Base-by-base conservation (phyloP, 2,113 vertebrate genomes). In the Semnornis frantzii region DNA sequence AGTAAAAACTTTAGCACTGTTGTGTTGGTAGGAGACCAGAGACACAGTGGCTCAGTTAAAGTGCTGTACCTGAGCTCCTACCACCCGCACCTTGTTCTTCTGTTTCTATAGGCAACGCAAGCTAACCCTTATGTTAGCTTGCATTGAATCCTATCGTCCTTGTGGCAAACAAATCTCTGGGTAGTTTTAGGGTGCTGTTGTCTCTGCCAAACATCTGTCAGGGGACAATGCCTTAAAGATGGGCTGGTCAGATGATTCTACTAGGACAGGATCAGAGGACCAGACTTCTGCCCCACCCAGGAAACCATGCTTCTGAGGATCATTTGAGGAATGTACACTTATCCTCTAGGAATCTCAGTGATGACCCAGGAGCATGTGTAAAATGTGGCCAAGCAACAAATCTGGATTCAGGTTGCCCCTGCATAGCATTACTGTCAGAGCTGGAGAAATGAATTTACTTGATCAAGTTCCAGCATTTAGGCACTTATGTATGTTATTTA, bases 31-130 rank as follows among this genome's bases (percentile, higher is more conserved):
- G 25, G 57, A 33, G 69, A 42, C 34, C 20, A 59, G 60, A 42
- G 52, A 18, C 70, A 18, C 16, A 6, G 54, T 8, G 30, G 44
- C 8, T 62, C 25, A 7, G 19, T 12, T 27, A 27, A 0, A 0
- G 3, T 76, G 37, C 31, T 65, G 21, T 31, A n/a, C 15, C 23
- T 33, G 21, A 74, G 23, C 52, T 86, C 39, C 50, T 34, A 1
- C 5, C 55, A 21, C 50, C 34, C 3, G 3, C 8, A 39, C 46
- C 34, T 68, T 19, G 39, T 81, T 55, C 9, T 81, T 42, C 15
- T 65, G 3, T 54, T 65, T 37, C 59, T 21, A 1, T 2, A 28
- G 52, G 54, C n/a, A 83, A 52, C 30, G 46, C 74, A 37, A 74
- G 20, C 30, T n/a, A 73, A n/a, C 6, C 5, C 31, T 25, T 37